Evolutionary conservation across 2,888 invertebrate species (phyloP).

Genomic region (Odontocolon sp.): DNA sequence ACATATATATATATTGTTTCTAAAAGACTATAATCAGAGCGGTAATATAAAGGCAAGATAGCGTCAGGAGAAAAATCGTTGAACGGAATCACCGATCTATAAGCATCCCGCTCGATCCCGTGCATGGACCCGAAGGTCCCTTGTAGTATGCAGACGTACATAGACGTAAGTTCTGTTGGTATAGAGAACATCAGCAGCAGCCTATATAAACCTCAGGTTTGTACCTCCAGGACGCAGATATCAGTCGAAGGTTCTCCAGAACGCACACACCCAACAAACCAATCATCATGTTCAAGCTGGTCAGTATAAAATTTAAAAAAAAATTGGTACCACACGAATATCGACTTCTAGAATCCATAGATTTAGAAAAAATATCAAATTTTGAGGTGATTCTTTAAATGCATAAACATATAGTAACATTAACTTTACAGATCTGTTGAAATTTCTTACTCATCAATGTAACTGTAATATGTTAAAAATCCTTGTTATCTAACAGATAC

Average conservation of each 20-base stretch:
- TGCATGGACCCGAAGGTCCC: conserved; percentile 60
- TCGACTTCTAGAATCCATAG: neutral
- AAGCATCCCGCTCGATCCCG: conserved; percentile 31
- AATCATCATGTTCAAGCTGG: conserved; percentile 85
- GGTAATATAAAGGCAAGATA: neutral
- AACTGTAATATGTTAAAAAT: too few species aligned
- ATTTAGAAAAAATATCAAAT: neutral
- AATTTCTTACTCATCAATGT: too few species aligned
- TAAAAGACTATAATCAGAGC: neutral
- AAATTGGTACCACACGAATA: neutral
- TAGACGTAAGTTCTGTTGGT: conserved; percentile 52
- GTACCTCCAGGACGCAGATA: conserved; percentile 67
- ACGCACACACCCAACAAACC: conserved; percentile 64
- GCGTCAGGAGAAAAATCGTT: conserved; percentile 26
- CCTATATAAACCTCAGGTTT: conserved; percentile 73
- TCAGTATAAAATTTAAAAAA: conserved; percentile 77
- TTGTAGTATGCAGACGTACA: conserved; percentile 41
- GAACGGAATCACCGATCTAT: conserved; percentile 29
- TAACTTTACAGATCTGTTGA: too few species aligned
- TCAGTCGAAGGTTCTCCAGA: conserved; percentile 73
- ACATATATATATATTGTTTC: neutral
- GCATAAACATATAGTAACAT: too few species aligned
- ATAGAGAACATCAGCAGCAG: conserved; percentile 44
- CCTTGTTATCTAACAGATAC: too few species aligned
- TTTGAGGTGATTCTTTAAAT: too few species aligned